phyloP scores from a whole-genome alignment of 2,888 invertebrate genomes.

The Ophioninae sp. region DNA sequence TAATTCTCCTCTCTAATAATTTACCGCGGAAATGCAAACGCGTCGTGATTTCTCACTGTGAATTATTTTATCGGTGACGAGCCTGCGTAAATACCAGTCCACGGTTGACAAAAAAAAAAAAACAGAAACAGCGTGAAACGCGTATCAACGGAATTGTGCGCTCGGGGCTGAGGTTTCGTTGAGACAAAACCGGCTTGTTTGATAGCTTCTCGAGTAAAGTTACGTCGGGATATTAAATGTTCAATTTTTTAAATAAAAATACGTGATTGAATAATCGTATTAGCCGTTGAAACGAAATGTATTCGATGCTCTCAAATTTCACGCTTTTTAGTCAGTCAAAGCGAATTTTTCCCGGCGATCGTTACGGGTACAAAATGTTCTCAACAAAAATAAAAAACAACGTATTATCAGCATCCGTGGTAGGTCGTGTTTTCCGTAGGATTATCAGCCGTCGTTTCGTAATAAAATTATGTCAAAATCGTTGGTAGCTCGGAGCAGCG shows the following conservation, averaged over 20 bases:
- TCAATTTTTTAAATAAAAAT: no score
- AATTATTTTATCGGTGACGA: slow-evolving; percentile 7
- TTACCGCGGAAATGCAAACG: not conserved
- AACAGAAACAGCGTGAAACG: not conserved
- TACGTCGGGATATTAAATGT: no score
- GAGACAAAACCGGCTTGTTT: no score
- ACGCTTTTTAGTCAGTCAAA: no score
- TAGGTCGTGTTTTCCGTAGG: not conserved
- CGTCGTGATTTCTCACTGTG: not conserved
- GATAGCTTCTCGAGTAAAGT: no score
- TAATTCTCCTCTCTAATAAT: slow-evolving; percentile 27
- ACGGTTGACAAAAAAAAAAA: not conserved
- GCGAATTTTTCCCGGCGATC: not conserved
- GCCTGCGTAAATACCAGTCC: not conserved
- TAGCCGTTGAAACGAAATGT: no score
- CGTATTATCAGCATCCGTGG: not conserved
- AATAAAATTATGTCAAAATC: slow-evolving; percentile 57
- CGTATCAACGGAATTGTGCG: no score
- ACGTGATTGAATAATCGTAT: no score
- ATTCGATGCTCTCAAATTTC: no score
- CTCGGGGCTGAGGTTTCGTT: no score
- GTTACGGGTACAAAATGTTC: not conserved
- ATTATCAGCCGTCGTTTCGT: slow-evolving; percentile 44
- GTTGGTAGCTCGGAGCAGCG: slow-evolving; percentile 10
- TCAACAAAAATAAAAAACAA: not conserved